Evolutionary conservation across 2,113 vertebrate species (phyloP), one percentile per base, ranked within the genome.

Genomic region (Neodon shergylaensis): DNA sequence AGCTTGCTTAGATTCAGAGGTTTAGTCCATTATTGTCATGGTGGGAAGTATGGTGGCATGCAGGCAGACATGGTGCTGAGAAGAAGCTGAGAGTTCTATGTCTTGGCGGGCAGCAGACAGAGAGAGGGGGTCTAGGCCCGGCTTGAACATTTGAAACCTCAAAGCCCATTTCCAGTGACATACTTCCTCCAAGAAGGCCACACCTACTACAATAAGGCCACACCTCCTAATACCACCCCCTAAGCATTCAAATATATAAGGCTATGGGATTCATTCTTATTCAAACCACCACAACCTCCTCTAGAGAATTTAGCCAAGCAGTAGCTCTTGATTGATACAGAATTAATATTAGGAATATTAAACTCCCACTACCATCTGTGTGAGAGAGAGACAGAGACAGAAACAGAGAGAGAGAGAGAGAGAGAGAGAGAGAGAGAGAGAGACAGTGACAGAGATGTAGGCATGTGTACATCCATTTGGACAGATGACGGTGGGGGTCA

Each of bases 331-430:
- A 85, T 42, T 89, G 0, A 70, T 70, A 70, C 68, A 70, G 33
- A 70, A 97, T 98, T 88, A 97, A 96, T 98, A 94, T 94, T 94
- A 94, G 61, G 44, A 68, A 72, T 97, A 97, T 97, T 97, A 94
- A 97, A 96, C 95, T 68, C 66, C 31, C 13, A 33, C 11, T 12
- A 33, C 66, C 28, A 13, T 65, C 14, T 58, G 58, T 58, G 19
- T 7, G 58, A 0, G 54, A 5, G 54, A 13, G 54, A 21, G 54
- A 16, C 0, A 54, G 14, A 54, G 52, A 54, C 2, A 54, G 14
- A 54, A 14, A 58, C 0, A 21, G 54, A 58, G 5, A 58, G 0
- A 54, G 54, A 54, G 14, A 54, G 3, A 11, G 49, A 52, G 49
- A n/a, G n/a, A 49, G 49, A 49, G 49, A 52, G 49, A 14, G 52